phyloP scores from a whole-genome alignment of 2,113 vertebrate species.

The Heterotilapia buettikoferi region DNA sequence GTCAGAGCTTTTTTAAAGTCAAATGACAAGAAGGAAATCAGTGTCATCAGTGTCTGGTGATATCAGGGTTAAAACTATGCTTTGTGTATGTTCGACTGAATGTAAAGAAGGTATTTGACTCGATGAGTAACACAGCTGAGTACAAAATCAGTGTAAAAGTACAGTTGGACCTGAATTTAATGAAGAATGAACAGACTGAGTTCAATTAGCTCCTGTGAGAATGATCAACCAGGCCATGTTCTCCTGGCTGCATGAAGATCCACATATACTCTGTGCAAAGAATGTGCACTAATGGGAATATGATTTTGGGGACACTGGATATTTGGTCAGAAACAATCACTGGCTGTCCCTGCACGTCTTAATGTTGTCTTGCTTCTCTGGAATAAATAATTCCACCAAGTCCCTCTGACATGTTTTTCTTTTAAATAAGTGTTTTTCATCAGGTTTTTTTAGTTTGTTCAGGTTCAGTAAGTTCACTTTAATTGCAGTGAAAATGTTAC shows the following conservation, averaged over 20 bases:
- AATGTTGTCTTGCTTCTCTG: background rate
- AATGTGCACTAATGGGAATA: background rate
- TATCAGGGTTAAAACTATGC: background rate
- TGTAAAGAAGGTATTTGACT: background rate
- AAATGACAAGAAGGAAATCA: background rate
- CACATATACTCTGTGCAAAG: background rate
- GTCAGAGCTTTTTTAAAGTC: background rate
- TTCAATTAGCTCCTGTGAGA: background rate
- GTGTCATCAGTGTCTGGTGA: background rate
- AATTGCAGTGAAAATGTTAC: background rate
- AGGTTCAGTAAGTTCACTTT: background rate
- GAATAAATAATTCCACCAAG: background rate
- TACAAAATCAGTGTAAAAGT: background rate
- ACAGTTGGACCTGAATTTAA: background rate
- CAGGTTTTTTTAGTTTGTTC: background rate
- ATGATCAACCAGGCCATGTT: background rate
- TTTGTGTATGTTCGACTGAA: background rate
- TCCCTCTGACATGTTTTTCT: background rate
- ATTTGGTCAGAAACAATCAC: background rate
- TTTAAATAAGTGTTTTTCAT: background rate
- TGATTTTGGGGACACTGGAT: background rate
- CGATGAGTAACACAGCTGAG: background rate
- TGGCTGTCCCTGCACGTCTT: background rate
- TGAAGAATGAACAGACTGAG: background rate
- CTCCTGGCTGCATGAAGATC: background rate